These are phyloP conservation scores for Cyprinodon variegatus DNA, from an alignment of 2,113 vertebrate genomes.

Conservation along the genomic window DNA sequence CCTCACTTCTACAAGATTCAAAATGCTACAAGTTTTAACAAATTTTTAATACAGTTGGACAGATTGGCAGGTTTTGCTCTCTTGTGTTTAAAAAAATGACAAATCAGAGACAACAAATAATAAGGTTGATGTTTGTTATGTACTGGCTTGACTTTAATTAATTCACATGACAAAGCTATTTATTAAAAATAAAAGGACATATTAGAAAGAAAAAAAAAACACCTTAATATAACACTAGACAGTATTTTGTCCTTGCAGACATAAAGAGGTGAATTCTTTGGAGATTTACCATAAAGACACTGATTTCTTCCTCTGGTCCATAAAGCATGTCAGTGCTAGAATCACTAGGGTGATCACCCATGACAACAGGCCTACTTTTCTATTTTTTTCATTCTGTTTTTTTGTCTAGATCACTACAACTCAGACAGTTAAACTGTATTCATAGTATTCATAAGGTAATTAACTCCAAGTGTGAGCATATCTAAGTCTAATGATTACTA, in stretches of 20 bases:
- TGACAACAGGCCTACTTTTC: slow-evolving; percentile 40
- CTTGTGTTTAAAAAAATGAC: background rate
- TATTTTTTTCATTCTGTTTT: background rate
- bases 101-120: background rate
- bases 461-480: background rate
- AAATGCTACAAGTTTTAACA: slow-evolving; percentile 17
- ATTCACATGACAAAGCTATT: slow-evolving; percentile 12
- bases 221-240: slow-evolving; percentile 1
- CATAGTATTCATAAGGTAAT: background rate
- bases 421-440: background rate
- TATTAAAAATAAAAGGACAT: slow-evolving; percentile 4
- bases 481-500: background rate
- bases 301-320: slow-evolving; percentile 83
- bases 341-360: slow-evolving; percentile 85
- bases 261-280: slow-evolving; percentile 28
- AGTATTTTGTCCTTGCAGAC: slow-evolving; percentile 42
- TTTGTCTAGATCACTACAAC: background rate
- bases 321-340: slow-evolving; percentile 88
- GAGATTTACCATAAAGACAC: slow-evolving; percentile 49
- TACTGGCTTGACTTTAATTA: slow-evolving; percentile 18
- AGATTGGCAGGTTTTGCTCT: background rate
- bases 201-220: background rate
- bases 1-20: slow-evolving; percentile 35
- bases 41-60: slow-evolving; percentile 39
- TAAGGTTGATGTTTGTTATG: slow-evolving; percentile 13